Evolutionary conservation across 2,113 vertebrate genomes (phyloP).

Genomic region (Psilopogon haemacephalus): DNA sequence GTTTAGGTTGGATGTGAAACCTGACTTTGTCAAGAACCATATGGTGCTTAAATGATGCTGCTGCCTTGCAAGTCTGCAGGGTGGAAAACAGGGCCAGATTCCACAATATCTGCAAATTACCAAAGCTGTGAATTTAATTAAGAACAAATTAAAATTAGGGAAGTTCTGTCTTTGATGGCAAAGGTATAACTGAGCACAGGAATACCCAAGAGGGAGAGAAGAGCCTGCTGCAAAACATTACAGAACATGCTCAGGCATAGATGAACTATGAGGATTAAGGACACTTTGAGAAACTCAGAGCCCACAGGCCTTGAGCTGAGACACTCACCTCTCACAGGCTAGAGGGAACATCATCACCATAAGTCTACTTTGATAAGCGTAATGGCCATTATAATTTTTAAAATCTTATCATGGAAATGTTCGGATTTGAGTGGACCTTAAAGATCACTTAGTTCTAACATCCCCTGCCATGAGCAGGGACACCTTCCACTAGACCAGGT

Average conservation of each 20-base stretch:
- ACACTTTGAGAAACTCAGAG: background rate
- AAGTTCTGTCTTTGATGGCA: slow-evolving; percentile 32
- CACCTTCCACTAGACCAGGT: too few species aligned
- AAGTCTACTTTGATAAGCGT: background rate
- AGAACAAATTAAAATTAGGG: slow-evolving; percentile 49
- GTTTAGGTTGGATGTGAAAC: slow-evolving; percentile 73
- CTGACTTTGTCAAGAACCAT: slow-evolving; percentile 73
- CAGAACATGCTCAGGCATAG: background rate
- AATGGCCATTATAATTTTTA: background rate
- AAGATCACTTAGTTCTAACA: too few species aligned
- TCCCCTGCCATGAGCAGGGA: too few species aligned
- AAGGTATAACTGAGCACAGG: background rate
- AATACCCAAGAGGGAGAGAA: slow-evolving; percentile 22
- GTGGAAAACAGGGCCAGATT: slow-evolving; percentile 45
- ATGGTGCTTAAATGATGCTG: slow-evolving; percentile 61
- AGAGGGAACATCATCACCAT: background rate
- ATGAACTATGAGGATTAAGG: slow-evolving; percentile 15
- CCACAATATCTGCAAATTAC: slow-evolving; percentile 52
- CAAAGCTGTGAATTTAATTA: slow-evolving; percentile 62
- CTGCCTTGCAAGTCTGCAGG: slow-evolving; percentile 46
- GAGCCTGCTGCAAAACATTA: slow-evolving; percentile 35
- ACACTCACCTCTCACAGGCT: background rate
- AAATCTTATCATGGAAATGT: background rate
- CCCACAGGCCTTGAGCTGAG: background rate
- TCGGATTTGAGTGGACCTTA: too few species aligned